Conservation (phyloP, 2,113 vertebrate genomes). For the Eulacestoma nigropectus region DNA sequence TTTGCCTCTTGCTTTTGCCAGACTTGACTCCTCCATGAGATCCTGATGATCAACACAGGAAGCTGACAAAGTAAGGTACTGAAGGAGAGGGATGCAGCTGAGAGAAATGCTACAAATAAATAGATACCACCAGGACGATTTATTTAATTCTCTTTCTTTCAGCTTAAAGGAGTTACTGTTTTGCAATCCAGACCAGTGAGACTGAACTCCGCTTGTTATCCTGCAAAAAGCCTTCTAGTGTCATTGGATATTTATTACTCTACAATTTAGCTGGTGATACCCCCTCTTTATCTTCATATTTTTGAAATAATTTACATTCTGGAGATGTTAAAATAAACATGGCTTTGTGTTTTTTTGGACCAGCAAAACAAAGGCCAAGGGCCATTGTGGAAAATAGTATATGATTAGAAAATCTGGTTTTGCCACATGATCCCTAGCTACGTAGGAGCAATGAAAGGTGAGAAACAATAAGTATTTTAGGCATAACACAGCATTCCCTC, state of each 20-base stretch:
- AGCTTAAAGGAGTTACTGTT: conserved; percentile 15
- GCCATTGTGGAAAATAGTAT: neutral
- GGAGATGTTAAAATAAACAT: conserved; percentile 10
- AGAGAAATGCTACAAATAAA: conserved; percentile 40
- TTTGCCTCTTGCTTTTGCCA: neutral
- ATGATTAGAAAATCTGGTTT: neutral
- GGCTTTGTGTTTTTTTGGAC: conserved; percentile 6
- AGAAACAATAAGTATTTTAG: neutral
- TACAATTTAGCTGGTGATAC: neutral
- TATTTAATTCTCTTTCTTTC: conserved; percentile 51
- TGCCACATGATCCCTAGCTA: neutral
- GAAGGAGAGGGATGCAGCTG: conserved; percentile 8
- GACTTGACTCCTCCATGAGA: neutral
- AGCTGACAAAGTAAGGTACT: neutral
- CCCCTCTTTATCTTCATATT: conserved; percentile 3
- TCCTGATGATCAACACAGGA: neutral
- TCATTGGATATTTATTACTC: conserved; percentile 1
- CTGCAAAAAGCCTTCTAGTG: neutral
- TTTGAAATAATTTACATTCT: conserved; percentile 28
- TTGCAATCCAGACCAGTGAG: neutral
- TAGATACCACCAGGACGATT: conserved; percentile 38
- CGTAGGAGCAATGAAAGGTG: neutral
- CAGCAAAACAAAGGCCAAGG: neutral
- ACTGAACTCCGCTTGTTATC: conserved; percentile 4
- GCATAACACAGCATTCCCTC: neutral